These are phyloP conservation scores for Pseudochirops corinnae DNA, from an alignment of 2,797 vertebrate species.

Conservation along the genomic window DNA sequence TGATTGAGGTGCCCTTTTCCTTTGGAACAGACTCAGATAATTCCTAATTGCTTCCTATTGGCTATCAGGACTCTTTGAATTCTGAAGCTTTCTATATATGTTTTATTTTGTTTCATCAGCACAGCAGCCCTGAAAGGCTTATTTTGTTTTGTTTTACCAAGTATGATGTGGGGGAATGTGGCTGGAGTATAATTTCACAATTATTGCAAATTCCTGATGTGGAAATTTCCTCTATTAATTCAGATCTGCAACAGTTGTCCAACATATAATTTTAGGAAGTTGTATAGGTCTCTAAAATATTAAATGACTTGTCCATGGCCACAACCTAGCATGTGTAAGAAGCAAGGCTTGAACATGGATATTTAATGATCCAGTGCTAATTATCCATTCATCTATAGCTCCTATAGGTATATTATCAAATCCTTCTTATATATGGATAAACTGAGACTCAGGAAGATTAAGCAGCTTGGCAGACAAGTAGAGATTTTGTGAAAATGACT, in stretches of 20 bases:
- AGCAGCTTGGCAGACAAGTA: not conserved
- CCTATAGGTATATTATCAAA: not conserved
- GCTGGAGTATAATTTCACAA: not conserved
- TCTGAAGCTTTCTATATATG: not conserved
- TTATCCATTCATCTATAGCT: not conserved
- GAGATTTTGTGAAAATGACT: not conserved
- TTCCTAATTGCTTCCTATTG: not conserved
- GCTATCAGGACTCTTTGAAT: not conserved
- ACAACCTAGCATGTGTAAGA: not conserved
- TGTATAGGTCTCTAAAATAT: not conserved
- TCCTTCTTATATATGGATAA: not conserved
- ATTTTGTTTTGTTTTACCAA: not conserved
- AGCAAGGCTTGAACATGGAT: not conserved
- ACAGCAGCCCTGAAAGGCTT: not conserved
- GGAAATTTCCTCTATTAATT: not conserved
- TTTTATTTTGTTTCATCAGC: not conserved
- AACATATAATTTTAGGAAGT: not conserved
- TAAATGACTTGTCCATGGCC: not conserved
- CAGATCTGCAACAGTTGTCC: not conserved
- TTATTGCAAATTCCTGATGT: not conserved
- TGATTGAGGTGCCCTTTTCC: not conserved
- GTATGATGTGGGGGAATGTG: not conserved
- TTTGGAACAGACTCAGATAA: not conserved
- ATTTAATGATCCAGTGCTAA: not conserved
- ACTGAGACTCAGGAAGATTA: not conserved